phyloP scores from a whole-genome alignment of 2,797 vertebrate genomes.

The Lepidocolaptes lacrymiger region DNA sequence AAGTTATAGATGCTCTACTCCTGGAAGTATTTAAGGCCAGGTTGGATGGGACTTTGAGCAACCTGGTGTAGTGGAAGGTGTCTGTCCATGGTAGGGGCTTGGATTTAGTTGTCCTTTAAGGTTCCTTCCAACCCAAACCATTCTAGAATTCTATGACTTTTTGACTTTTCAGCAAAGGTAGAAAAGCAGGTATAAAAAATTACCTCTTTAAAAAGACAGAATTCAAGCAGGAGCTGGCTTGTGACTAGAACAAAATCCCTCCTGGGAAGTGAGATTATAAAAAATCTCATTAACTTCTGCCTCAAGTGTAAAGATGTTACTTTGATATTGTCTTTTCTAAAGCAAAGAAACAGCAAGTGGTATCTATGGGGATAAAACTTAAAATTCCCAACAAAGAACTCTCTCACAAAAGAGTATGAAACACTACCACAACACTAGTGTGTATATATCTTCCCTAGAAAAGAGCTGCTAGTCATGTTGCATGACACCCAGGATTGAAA shows the following conservation, averaged over 20 bases:
- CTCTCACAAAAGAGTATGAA: background rate
- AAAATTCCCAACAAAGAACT: background rate
- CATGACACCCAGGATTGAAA: background rate
- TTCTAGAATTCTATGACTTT: background rate
- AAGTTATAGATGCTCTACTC: background rate
- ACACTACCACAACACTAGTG: background rate
- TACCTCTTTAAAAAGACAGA: background rate
- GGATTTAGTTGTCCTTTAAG: background rate
- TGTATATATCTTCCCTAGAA: background rate
- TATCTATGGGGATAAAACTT: background rate
- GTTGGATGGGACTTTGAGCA: background rate
- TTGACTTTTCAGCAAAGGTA: background rate
- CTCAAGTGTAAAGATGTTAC: background rate
- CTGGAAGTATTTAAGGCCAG: background rate
- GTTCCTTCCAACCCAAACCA: background rate
- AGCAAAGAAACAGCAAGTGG: background rate
- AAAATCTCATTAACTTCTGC: background rate
- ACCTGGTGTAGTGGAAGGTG: background rate
- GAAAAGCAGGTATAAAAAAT: background rate
- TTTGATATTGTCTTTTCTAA: background rate
- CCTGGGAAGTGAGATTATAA: background rate
- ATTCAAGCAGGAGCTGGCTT: background rate
- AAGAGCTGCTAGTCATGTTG: background rate
- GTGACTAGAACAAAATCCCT: background rate
- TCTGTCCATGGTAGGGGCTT: background rate